Evolutionary conservation across 2,113 vertebrate species (phyloP).

Genomic region (Brachyistius frenatus): DNA sequence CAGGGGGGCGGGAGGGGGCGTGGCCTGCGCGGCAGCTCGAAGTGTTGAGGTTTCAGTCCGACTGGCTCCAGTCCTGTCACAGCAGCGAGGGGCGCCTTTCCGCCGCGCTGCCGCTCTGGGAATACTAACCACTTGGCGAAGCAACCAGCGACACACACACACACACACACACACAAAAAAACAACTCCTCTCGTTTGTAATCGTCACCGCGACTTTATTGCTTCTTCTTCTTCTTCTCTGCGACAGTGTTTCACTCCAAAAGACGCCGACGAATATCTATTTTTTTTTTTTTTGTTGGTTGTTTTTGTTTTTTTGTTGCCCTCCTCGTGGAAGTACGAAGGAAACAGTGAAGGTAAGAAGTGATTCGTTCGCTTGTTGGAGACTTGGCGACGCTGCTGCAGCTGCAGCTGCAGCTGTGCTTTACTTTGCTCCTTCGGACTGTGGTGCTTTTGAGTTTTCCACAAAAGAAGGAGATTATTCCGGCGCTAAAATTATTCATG

Average conservation of each 20-base stretch:
- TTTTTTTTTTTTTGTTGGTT: not conserved
- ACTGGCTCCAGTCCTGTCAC: conserved; percentile 61
- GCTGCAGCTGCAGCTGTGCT: conserved; percentile 21
- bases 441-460: conserved; percentile 34
- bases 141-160: conserved; percentile 2
- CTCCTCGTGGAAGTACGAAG: conserved; percentile 8
- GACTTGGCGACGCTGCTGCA: conserved; percentile 38
- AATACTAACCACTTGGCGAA: conserved; percentile 65
- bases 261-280: conserved; percentile 3
- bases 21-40: conserved; percentile 18
- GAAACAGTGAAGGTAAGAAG: conserved; percentile 60
- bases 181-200: not conserved
- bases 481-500: not conserved
- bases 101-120: conserved; percentile 64
- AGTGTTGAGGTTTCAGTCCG: conserved; percentile 73
- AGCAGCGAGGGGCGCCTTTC: conserved; percentile 60
- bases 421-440: conserved; percentile 33
- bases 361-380: conserved; percentile 13
- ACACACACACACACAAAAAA: conserved; percentile 13
- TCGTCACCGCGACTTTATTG: not conserved
- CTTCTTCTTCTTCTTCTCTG: not conserved
- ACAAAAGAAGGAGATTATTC: not conserved
- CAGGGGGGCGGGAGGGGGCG: conserved; percentile 54
- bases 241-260: not conserved
- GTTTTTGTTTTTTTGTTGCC: not conserved